These are phyloP conservation scores for Polypterus senegalus DNA, from an alignment of 2,113 vertebrate genomes.

Conservation along the genomic window DNA sequence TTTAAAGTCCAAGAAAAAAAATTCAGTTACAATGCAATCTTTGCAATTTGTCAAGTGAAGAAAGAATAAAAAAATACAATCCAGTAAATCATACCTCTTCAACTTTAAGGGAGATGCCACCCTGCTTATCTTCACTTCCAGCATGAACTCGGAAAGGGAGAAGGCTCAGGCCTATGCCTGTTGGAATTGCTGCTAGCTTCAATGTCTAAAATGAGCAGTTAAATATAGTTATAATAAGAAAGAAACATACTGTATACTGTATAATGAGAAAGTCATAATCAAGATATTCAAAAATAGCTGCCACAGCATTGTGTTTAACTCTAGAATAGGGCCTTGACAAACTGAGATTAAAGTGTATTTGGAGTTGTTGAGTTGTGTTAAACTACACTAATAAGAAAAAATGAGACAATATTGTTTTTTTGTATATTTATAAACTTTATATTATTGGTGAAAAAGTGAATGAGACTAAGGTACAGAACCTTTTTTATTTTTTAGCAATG, in stretches of 20 bases:
- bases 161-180: slow-evolving; percentile 46
- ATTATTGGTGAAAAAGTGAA: too few species aligned
- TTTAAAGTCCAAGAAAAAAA: neutral
- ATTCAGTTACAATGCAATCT: neutral
- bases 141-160: slow-evolving; percentile 57
- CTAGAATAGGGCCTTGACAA: too few species aligned
- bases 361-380: too few species aligned
- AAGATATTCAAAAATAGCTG: too few species aligned
- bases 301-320: too few species aligned
- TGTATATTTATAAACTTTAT: too few species aligned
- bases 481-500: too few species aligned
- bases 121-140: slow-evolving; percentile 49
- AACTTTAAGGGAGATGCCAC: slow-evolving; percentile 43
- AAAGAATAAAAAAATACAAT: neutral
- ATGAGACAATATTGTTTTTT: too few species aligned
- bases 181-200: slow-evolving; percentile 46
- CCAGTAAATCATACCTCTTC: slow-evolving; percentile 57
- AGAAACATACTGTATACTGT: neutral
- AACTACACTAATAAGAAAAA: too few species aligned
- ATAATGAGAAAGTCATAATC: too few species aligned
- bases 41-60: neutral
- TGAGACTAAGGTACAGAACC: too few species aligned
- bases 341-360: too few species aligned
- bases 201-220: slow-evolving; percentile 45
- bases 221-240: neutral